Conservation (phyloP, 2,113 vertebrate species). For the Gallinago paraguaiae region DNA sequence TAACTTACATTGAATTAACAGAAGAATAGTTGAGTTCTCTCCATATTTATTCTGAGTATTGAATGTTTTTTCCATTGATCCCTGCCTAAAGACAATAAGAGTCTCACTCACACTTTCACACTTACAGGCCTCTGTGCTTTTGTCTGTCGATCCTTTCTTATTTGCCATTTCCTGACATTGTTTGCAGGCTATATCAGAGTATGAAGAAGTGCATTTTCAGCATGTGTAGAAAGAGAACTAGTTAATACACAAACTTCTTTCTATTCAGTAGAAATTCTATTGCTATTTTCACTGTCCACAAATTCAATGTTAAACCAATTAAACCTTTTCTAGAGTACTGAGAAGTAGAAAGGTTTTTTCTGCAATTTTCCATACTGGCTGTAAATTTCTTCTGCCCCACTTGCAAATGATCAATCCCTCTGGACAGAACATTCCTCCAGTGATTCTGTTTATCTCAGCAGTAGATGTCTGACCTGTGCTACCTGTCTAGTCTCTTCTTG, state of each 20-base stretch:
- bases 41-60: neutral
- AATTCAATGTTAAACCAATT: neutral
- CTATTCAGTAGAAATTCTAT: neutral
- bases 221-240: neutral
- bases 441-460: neutral
- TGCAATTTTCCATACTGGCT: neutral
- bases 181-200: neutral
- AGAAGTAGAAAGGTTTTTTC: neutral
- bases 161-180: rapidly evolving
- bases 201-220: neutral
- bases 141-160: neutral
- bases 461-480: neutral
- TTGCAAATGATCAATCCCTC: neutral
- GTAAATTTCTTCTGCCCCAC: neutral
- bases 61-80: neutral
- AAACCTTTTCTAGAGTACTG: neutral
- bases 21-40: neutral
- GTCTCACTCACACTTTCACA: neutral
- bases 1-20: neutral
- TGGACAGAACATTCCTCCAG: neutral
- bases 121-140: neutral
- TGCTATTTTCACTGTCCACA: neutral
- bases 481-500: neutral
- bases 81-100: neutral
- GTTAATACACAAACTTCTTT: neutral